Base-by-base conservation (phyloP, 1,140 invertebrate species). In the Drosophila tristis region DNA sequence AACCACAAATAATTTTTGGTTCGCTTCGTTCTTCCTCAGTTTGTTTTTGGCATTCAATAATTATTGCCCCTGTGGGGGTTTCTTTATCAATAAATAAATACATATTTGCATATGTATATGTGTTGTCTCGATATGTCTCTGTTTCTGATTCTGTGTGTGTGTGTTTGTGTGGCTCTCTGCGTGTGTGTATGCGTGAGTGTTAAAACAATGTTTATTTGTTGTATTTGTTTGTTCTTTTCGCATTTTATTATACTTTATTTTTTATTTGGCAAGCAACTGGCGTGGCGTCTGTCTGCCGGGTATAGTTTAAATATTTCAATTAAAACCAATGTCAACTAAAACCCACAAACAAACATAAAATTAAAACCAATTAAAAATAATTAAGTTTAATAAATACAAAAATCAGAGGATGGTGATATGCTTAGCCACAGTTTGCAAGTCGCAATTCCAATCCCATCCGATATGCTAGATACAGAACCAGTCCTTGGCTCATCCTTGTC, bases 111-210 rank as follows among this genome's bases (percentile, higher is more conserved):
- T 72, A 39, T 73, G 49, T 71, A 74, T 89, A 79, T 84, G 76
- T 87, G 84, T 87, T 87, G 80, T 85, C 78, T 89, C 66, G 56
- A 82, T 56, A 47, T 74, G 72, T 74, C 45, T 85, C 60, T 86
- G 80, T 73, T 72, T 68, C 71, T 60, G 62, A 60, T 23, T 55
- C 51, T 48, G 39, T 50, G 31, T 13, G 39, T 42, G 31, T 45
- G 26, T 50, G 16, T 20, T 60, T 77, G 80, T 68, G 74, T 68
- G 70, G 56, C 58, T 63, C 26, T 54, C 55, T 51, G 43, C 31
- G 60, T 26, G 49, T 50, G 42, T 20, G 44, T 45, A 16, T 51
- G 29, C 43, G 35, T 23, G 45, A 29, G 26, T 66, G 54, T 60
- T 31, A 51, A 20, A 29, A 64, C 20, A 60, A 74, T 74, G 66